phyloP scores from a whole-genome alignment of 2,888 invertebrate species.

The Ectemnius continuus region DNA sequence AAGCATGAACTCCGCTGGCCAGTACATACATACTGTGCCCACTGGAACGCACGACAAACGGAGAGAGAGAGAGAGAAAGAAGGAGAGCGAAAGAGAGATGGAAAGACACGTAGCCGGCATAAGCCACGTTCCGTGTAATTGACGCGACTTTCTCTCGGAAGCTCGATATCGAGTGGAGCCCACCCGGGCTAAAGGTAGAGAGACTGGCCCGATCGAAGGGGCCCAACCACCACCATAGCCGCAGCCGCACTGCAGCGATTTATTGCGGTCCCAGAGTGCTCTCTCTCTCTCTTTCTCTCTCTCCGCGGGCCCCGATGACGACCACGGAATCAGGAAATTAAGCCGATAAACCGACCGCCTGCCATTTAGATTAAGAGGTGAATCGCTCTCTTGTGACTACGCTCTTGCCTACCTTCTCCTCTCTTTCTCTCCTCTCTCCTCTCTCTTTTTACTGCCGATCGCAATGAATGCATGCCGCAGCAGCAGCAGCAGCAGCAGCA shows the following conservation, averaged over 20 bases:
- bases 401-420: not conserved
- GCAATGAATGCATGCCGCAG: too few relatives aligned
- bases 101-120: conserved; percentile 42
- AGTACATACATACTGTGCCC: conserved; percentile 9
- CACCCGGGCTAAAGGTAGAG: conserved; percentile 40
- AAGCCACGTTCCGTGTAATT: conserved; percentile 58
- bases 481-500: too few relatives aligned
- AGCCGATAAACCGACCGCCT: conserved; percentile 17
- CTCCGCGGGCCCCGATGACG: not conserved
- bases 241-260: conserved; percentile 17
- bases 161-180: conserved; percentile 53
- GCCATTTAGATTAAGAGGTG: conserved; percentile 40
- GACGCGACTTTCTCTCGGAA: conserved; percentile 67
- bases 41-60: not conserved
- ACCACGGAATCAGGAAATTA: conserved; percentile 31
- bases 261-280: conserved; percentile 16
- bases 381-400: conserved; percentile 7
- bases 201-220: conserved; percentile 16
- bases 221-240: not conserved
- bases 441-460: too few relatives aligned
- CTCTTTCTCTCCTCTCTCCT: not conserved
- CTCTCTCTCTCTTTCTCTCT: not conserved
- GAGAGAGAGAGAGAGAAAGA: not conserved
- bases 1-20: not conserved
- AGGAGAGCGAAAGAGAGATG: conserved; percentile 11